phyloP scores from a whole-genome alignment of 2,113 vertebrate genomes.

The Lophius piscatorius region DNA sequence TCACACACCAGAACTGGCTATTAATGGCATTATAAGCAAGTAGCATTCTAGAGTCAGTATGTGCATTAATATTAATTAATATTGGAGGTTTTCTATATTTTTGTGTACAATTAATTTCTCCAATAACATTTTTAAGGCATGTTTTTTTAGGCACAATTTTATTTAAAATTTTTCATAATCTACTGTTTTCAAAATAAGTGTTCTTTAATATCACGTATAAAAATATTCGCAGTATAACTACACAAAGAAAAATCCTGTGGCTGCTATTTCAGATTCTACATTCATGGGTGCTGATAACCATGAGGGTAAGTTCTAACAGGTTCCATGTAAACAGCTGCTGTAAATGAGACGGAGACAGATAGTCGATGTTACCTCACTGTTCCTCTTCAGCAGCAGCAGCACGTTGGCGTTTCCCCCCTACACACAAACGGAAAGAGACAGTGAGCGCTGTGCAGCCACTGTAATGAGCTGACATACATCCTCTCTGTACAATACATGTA shows the following conservation, averaged over 20 bases:
- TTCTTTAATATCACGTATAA: neutral
- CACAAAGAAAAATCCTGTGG: too few species aligned
- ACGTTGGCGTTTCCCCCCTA: slow-evolving; percentile 91
- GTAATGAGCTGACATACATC: neutral
- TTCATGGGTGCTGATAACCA: slow-evolving; percentile 7
- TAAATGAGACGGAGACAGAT: slow-evolving; percentile 38
- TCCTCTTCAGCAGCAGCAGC: slow-evolving; percentile 90
- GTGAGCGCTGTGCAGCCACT: slow-evolving; percentile 8
- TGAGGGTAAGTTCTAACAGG: slow-evolving; percentile 30
- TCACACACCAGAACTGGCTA: too few species aligned
- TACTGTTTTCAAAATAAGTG: neutral
- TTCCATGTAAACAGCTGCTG: slow-evolving; percentile 46
- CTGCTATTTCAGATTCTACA: neutral
- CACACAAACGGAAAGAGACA: slow-evolving; percentile 65
- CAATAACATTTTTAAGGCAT: too few species aligned
- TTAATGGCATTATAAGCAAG: too few species aligned
- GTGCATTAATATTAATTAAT: too few species aligned
- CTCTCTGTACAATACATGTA: neutral
- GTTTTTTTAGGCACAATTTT: too few species aligned
- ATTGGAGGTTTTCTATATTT: too few species aligned
- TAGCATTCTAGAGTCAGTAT: too few species aligned
- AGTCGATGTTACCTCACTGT: slow-evolving; percentile 89
- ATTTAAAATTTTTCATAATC: too few species aligned
- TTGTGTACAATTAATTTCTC: too few species aligned
- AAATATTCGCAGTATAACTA: neutral